Evolutionary conservation across 2,797 vertebrate species (phyloP).

Genomic region (Vespertilio murinus): DNA sequence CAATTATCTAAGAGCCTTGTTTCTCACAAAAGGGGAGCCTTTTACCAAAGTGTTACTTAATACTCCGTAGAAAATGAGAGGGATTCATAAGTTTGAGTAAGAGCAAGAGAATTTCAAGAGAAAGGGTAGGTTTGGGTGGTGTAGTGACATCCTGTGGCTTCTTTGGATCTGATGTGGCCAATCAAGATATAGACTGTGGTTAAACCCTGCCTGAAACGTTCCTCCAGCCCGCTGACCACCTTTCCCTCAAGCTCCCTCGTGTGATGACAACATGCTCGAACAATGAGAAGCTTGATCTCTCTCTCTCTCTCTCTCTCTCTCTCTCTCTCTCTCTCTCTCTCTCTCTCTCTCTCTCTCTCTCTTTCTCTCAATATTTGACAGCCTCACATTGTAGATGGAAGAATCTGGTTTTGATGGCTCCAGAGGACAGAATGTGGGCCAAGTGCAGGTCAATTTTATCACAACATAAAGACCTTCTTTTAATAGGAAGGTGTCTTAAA

Average conservation of each 20-base stretch:
- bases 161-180: background rate
- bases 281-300: background rate
- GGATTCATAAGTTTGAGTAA: background rate
- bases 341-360: too few species aligned
- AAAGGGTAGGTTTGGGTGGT: background rate
- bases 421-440: background rate
- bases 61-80: background rate
- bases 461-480: constrained; percentile 34
- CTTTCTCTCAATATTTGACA: background rate
- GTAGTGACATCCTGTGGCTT: background rate
- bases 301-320: background rate
- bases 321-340: background rate
- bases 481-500: background rate
- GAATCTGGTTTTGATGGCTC: background rate
- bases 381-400: background rate
- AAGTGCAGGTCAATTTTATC: background rate
- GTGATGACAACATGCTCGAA: background rate
- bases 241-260: background rate
- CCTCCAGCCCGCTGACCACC: background rate
- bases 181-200: background rate
- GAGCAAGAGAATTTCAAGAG: constrained; percentile 37
- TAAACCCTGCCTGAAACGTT: background rate
- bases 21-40: background rate
- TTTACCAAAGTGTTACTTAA: constrained; percentile 27
- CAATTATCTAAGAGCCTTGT: background rate